Evolutionary conservation across 2,797 vertebrate genomes (phyloP).

Genomic region (Argya squamiceps): DNA sequence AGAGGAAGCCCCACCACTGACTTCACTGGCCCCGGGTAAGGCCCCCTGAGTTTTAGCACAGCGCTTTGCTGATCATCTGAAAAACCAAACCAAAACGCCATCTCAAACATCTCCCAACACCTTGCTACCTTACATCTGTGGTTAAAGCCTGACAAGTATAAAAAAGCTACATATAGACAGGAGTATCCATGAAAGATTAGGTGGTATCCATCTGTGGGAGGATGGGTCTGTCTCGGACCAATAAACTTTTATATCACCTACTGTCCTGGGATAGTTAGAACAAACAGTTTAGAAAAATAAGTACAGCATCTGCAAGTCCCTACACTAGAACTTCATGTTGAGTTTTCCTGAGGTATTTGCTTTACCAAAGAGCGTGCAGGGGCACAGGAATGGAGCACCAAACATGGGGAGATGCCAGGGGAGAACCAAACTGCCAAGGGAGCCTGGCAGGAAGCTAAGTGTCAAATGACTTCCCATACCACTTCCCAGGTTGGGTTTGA

Average conservation of each 20-base stretch:
- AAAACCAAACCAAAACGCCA: not conserved
- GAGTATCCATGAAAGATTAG: not conserved
- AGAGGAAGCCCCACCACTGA: not conserved
- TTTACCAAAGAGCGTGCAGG: not conserved
- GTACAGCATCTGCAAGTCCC: conserved; percentile 51
- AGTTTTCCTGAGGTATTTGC: conserved; percentile 73
- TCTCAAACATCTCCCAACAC: not conserved
- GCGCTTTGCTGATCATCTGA: not conserved
- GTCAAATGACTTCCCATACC: not conserved
- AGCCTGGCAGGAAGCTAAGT: not conserved
- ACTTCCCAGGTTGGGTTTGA: not conserved
- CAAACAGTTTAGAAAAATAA: conserved; percentile 48
- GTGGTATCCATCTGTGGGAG: not conserved
- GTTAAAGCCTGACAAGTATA: conserved; percentile 42
- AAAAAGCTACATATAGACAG: not conserved
- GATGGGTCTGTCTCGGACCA: not conserved
- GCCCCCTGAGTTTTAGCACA: conserved; percentile 15
- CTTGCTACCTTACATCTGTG: not conserved
- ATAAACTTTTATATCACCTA: not conserved
- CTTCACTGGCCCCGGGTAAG: not conserved
- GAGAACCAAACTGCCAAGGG: not conserved
- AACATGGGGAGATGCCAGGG: not conserved
- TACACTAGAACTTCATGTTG: conserved; percentile 45
- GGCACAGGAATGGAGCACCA: not conserved
- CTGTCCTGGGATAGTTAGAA: conserved; percentile 1